Evolutionary conservation across 2,888 invertebrate genomes (phyloP).

Genomic region (Stenodera caucasica): DNA sequence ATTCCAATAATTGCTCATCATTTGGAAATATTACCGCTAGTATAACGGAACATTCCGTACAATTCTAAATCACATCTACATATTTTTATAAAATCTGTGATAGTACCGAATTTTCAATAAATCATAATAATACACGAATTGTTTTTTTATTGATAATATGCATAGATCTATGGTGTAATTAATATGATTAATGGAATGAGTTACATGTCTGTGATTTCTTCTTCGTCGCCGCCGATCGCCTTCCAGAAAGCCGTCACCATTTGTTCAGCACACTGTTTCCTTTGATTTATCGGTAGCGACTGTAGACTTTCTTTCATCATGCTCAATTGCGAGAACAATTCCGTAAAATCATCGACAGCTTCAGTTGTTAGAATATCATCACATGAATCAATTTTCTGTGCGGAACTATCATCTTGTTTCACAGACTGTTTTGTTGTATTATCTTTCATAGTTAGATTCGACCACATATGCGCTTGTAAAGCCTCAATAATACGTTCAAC

Average conservation of each 20-base stretch:
- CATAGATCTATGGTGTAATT: neutral
- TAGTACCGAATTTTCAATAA: no score
- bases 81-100: neutral
- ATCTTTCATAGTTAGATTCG: slow-evolving; percentile 66
- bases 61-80: neutral
- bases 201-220: slow-evolving; percentile 63
- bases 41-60: no score
- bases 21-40: no score
- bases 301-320: slow-evolving; percentile 70
- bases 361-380: slow-evolving; percentile 38
- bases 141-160: no score
- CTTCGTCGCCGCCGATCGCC: slow-evolving; percentile 72
- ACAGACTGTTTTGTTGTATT: slow-evolving; percentile 31
- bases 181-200: neutral
- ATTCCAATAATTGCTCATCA: neutral
- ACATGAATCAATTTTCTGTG: slow-evolving; percentile 14
- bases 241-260: slow-evolving; percentile 74
- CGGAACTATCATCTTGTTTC: slow-evolving; percentile 10
- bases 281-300: slow-evolving; percentile 63
- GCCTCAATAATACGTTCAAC: slow-evolving; percentile 70
- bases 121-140: no score
- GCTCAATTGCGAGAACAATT: slow-evolving; percentile 66
- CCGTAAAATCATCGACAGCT: slow-evolving; percentile 60
- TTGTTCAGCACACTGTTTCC: slow-evolving; percentile 71
- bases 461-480: slow-evolving; percentile 72